Evolutionary conservation across 2,113 vertebrate species (phyloP), one percentile per base, ranked within the genome.

Genomic region (Corythoichthys intestinalis): DNA sequence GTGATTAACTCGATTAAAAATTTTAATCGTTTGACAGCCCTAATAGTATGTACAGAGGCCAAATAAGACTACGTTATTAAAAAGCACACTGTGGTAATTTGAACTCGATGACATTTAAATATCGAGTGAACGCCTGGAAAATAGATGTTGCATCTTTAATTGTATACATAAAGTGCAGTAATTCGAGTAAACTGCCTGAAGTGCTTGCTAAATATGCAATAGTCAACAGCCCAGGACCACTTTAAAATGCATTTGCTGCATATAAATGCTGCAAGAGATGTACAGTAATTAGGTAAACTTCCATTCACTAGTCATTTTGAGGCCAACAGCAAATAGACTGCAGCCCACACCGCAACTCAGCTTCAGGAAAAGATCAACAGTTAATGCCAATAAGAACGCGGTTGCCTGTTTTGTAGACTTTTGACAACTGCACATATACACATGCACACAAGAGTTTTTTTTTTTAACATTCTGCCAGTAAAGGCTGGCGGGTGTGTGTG

Each of bases 151-250:
- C 65, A 49, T 50, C 15, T 81, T 80, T 78, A 86, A 89, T 86
- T 80, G 72, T 72, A 88, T 82, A 65, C 65, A 68, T 70, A 58
- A 63, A 46, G 3, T 4, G 11, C 71, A 87, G 71, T 76, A 76
- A 89, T 89, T 88, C 78, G 83, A 85, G 78, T 77, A 80, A 89
- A 86, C 59, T 73, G 46, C 74, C 76, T 4, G 44, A 59, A 78
- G 77, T 61, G 47, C 60, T 73, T 56, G 48, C 57, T 76, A 78
- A 75, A 75, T 71, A 73, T 53, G 64, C 65, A 9, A 14, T 39
- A 49, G 68, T 80, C 63, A 76, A 76, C 50, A 73, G 39, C 39
- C 4, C 56, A 13, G 56, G 72, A 80, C 65, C 72, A 66, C 65
- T 72, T 83, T 88, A 64, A 77, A 76, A 83, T 84, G 78, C 74